These are phyloP conservation scores for Mechanitis mazaeus DNA, from an alignment of 2,888 invertebrate genomes.

Conservation along the genomic window DNA sequence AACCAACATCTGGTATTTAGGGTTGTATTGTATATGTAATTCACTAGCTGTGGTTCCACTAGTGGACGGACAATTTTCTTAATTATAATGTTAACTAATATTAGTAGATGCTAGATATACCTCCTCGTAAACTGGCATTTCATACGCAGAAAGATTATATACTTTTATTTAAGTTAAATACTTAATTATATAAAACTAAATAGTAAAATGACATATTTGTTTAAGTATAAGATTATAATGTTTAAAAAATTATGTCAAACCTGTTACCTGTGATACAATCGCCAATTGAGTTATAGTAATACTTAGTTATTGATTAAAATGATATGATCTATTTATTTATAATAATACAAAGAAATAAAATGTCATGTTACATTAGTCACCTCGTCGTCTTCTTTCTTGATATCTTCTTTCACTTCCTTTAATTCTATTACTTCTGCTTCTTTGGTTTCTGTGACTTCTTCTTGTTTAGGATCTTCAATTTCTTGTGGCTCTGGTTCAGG, in stretches of 20 bases:
- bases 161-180: not conserved
- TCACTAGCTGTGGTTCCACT: too few relatives aligned
- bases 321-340: not conserved
- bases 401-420: slow-evolving; percentile 33
- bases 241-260: not conserved
- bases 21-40: not conserved
- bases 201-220: too few relatives aligned
- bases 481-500: slow-evolving; percentile 10
- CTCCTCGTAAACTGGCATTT: too few relatives aligned
- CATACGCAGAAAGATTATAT: not conserved
- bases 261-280: not conserved
- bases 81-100: too few relatives aligned
- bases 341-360: not conserved
- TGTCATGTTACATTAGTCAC: slow-evolving; percentile 29
- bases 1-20: not conserved
- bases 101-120: too few relatives aligned
- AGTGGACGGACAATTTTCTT: too few relatives aligned
- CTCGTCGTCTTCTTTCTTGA: slow-evolving; percentile 56
- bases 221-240: too few relatives aligned
- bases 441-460: slow-evolving; percentile 11
- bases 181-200: too few relatives aligned
- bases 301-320: not conserved
- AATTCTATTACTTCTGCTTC: slow-evolving; percentile 9
- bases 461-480: slow-evolving; percentile 4
- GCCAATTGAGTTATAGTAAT: too few relatives aligned